A percentile compares a stretch with the other conserved stretches of the same genome.
Conservation (phyloP, 2,888 invertebrate species). For the Bellardia pandia region DNA sequence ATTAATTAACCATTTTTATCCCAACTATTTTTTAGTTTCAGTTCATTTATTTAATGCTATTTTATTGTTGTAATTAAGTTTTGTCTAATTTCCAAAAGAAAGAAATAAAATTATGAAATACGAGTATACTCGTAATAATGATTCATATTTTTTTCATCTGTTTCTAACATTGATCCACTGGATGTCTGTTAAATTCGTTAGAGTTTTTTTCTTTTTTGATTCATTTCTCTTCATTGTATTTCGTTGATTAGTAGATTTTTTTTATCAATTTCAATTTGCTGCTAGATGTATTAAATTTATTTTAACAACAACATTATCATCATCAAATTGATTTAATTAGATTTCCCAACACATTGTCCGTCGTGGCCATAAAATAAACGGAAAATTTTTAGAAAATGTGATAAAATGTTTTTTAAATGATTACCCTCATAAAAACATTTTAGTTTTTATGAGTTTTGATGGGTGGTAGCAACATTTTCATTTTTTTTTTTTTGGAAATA, state of each 20-base stretch:
- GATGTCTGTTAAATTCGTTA: conserved; percentile 31
- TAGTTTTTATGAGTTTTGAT: background rate
- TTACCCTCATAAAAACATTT: conserved; percentile 68
- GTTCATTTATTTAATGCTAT: conserved; percentile 38
- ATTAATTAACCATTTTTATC: conserved; percentile 28
- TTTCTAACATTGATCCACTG: conserved; percentile 6
- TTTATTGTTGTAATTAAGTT: conserved; percentile 65
- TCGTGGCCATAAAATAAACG: background rate
- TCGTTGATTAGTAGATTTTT: conserved; percentile 26
- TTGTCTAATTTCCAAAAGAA: conserved; percentile 43
- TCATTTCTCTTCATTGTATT: conserved; percentile 9
- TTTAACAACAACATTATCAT: conserved; percentile 29
- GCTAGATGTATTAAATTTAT: conserved; percentile 40
- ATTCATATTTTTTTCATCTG: conserved; percentile 9
- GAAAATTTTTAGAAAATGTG: conserved; percentile 37
- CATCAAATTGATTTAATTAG: conserved; percentile 65
- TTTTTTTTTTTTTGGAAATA: background rate
- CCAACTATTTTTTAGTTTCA: conserved; percentile 7
- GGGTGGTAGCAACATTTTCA: background rate
- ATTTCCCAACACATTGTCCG: conserved; percentile 42
- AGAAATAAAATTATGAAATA: conserved; percentile 47
- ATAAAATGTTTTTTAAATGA: conserved; percentile 55
- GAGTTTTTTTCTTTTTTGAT: conserved; percentile 10
- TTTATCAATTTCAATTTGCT: conserved; percentile 12
- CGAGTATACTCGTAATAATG: background rate